These are phyloP conservation scores for Arvicanthis niloticus DNA, from an alignment of 2,113 vertebrate genomes.

Conservation along the genomic window DNA sequence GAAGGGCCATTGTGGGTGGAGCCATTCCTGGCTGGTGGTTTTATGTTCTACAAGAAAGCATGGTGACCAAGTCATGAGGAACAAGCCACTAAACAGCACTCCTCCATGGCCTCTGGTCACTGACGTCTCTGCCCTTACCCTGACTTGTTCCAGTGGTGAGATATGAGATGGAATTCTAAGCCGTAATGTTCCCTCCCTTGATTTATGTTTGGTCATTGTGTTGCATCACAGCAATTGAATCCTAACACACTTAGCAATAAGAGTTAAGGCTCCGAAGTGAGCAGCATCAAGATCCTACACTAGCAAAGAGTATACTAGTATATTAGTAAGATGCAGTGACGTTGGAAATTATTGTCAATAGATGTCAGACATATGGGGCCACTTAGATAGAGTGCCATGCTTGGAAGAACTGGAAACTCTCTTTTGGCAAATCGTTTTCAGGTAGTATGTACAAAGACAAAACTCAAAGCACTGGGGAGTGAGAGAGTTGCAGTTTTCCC, in stretches of 20 bases:
- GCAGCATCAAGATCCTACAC: not conserved
- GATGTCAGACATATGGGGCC: not conserved
- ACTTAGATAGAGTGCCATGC: not conserved
- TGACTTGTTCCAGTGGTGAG: not conserved
- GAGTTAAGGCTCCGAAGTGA: not conserved
- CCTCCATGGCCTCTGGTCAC: not conserved
- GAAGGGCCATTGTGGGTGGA: not conserved
- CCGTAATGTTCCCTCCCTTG: not conserved
- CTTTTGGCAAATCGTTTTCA: not conserved
- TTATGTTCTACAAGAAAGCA: not conserved
- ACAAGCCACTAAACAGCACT: not conserved
- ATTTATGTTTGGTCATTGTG: not conserved
- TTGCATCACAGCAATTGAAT: not conserved
- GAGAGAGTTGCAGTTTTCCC: conserved; percentile 35
- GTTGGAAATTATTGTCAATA: not conserved
- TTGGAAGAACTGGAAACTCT: not conserved
- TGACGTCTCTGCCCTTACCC: not conserved
- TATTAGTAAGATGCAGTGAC: not conserved
- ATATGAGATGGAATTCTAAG: not conserved
- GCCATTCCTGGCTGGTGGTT: not conserved
- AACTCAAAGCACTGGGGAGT: conserved; percentile 7
- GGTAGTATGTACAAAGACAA: not conserved
- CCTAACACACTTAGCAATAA: not conserved
- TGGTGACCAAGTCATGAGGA: not conserved
- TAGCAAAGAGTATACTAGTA: not conserved